These are phyloP conservation scores for Parasteatoda lunata DNA, from an alignment of 2,888 invertebrate species.

Conservation along the genomic window DNA sequence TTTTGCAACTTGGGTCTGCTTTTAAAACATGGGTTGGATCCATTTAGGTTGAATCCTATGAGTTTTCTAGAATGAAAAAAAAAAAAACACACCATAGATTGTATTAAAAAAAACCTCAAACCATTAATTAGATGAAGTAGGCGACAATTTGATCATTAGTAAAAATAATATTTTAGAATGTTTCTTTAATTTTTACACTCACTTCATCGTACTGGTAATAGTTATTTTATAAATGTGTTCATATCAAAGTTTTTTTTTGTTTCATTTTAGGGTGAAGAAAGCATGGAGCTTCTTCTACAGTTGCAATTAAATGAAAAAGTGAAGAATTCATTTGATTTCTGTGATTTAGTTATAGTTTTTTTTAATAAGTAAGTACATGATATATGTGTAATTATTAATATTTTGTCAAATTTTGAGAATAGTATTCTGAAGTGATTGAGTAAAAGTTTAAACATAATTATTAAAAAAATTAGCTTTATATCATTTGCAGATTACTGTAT, in stretches of 20 bases:
- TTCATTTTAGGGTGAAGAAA: constrained; percentile 48
- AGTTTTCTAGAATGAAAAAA: too few relatives aligned
- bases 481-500: too few relatives aligned
- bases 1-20: too few relatives aligned
- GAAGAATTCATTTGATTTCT: constrained; percentile 57
- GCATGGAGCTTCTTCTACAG: constrained; percentile 55
- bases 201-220: not conserved
- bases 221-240: not conserved
- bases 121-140: too few relatives aligned
- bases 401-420: not conserved
- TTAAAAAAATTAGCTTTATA: too few relatives aligned
- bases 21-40: too few relatives aligned
- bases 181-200: not conserved
- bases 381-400: not conserved
- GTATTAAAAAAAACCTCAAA: too few relatives aligned
- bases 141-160: not conserved
- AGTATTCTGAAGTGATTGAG: too few relatives aligned
- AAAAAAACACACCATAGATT: too few relatives aligned
- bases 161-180: not conserved
- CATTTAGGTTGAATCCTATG: too few relatives aligned
- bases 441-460: too few relatives aligned
- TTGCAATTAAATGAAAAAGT: constrained; percentile 46
- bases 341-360: constrained; percentile 48
- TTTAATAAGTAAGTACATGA: constrained; percentile 49
- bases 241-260: not conserved